Percentiles rank a stretch among this genome's conserved stretches.
These are phyloP conservation scores for Cremastobaeus sp. DNA, from an alignment of 2,888 invertebrate genomes.

Conservation along the genomic window DNA sequence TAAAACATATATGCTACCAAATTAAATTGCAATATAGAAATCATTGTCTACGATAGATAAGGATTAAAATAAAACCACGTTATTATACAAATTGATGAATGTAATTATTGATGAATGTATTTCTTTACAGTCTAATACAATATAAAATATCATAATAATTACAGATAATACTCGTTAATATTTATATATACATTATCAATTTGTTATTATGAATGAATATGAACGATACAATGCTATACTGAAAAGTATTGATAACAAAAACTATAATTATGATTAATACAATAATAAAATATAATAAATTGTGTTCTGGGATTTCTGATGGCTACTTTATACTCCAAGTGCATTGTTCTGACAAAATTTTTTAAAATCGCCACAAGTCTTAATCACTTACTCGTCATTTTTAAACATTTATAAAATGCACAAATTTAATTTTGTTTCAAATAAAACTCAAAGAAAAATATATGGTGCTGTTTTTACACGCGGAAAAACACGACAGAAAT, in stretches of 20 bases:
- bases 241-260: conserved; percentile 61
- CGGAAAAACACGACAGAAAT: no score
- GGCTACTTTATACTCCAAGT: no score
- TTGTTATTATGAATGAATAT: conserved; percentile 55
- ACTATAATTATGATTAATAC: conserved; percentile 63
- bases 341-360: no score
- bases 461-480: no score
- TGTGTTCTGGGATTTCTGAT: no score
- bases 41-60: background rate
- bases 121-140: conserved; percentile 54
- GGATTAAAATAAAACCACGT: conserved; percentile 32
- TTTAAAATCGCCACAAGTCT: no score
- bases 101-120: conserved; percentile 48
- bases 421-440: no score
- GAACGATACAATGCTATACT: conserved; percentile 50
- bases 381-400: no score
- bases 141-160: conserved; percentile 57
- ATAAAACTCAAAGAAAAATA: no score
- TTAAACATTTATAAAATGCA: no score
- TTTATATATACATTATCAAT: conserved; percentile 56
- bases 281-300: conserved; percentile 60
- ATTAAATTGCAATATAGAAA: no score
- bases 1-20: no score
- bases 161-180: conserved; percentile 60
- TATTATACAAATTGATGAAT: conserved; percentile 52